phyloP scores from a whole-genome alignment of 2,113 vertebrate genomes.

The Shinisaurus crocodilurus region DNA sequence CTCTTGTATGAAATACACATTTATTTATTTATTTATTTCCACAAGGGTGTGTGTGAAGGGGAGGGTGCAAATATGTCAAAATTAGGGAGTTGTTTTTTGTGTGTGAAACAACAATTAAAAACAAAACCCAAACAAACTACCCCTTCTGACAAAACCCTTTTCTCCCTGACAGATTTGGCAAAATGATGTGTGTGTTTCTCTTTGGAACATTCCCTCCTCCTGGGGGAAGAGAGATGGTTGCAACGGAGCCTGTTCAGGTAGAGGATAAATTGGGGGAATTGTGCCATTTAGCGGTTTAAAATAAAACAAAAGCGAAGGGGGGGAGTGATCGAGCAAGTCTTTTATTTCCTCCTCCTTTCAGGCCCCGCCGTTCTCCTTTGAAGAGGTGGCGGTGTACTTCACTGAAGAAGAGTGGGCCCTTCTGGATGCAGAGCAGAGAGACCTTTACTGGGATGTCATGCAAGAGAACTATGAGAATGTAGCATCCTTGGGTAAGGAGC shows the following conservation, averaged over 20 bases:
- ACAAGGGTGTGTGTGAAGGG: not conserved
- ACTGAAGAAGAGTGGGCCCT: constrained; percentile 64
- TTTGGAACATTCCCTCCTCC: constrained; percentile 26
- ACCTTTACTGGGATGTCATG: constrained; percentile 64
- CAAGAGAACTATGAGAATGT: constrained; percentile 68
- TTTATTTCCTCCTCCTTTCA: constrained; percentile 25
- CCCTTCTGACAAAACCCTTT: not conserved
- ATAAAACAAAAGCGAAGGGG: not conserved
- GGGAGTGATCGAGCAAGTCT: not conserved
- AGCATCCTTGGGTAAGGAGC: constrained; percentile 54
- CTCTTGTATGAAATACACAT: not conserved
- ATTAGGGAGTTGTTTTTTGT: not conserved
- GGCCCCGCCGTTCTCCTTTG: constrained; percentile 57
- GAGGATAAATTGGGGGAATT: not conserved
- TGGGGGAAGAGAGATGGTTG: constrained; percentile 14
- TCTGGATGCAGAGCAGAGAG: constrained; percentile 54
- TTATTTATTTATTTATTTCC: too few relatives aligned
- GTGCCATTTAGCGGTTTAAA: not conserved
- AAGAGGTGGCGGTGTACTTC: constrained; percentile 64
- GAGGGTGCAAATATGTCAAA: not conserved
- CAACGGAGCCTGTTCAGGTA: constrained; percentile 8
- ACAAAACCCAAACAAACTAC: too few relatives aligned
- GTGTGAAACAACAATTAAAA: not conserved
- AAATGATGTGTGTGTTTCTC: constrained; percentile 42
- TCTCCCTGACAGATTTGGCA: constrained; percentile 37